A percentile compares a stretch with the other conserved stretches of the same genome.
phyloP scores from a whole-genome alignment of 1,140 invertebrate genomes.

The Drosophila murphyi region DNA sequence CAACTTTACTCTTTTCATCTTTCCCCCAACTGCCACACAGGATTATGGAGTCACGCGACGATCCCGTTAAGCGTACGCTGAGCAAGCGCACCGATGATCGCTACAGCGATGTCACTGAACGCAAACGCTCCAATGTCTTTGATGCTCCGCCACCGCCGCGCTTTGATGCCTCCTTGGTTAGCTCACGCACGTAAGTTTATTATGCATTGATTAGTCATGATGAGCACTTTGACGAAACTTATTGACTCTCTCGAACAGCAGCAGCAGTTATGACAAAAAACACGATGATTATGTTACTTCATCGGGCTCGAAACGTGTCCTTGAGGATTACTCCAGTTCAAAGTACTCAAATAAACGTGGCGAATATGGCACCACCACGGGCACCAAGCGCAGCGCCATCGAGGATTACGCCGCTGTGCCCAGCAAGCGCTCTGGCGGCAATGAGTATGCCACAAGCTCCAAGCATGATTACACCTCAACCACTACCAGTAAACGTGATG shows the following conservation, averaged over 20 bases:
- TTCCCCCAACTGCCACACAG: slow-evolving; percentile 56
- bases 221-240: background rate
- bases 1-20: slow-evolving; percentile 61
- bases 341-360: slow-evolving; percentile 74
- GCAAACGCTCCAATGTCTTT: slow-evolving; percentile 84
- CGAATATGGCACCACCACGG: slow-evolving; percentile 57
- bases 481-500: slow-evolving; percentile 69
- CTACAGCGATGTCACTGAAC: slow-evolving; percentile 80
- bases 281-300: slow-evolving; percentile 76
- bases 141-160: slow-evolving; percentile 84
- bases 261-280: slow-evolving; percentile 75
- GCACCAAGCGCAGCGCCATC: slow-evolving; percentile 67
- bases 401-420: slow-evolving; percentile 74
- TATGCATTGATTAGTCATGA: background rate
- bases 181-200: slow-evolving; percentile 71
- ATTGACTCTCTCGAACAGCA: slow-evolving; percentile 24
- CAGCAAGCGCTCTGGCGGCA: slow-evolving; percentile 68
- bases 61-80: slow-evolving; percentile 84
- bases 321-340: slow-evolving; percentile 72
- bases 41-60: slow-evolving; percentile 84
- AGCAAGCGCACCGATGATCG: slow-evolving; percentile 83
- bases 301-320: slow-evolving; percentile 57
- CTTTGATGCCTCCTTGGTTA: slow-evolving; percentile 76
- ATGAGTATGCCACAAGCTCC: slow-evolving; percentile 66
- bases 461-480: slow-evolving; percentile 67